Evolutionary conservation across 2,888 invertebrate species (phyloP), one percentile per base, ranked within the genome.

Genomic region (Tillus elongatus): DNA sequence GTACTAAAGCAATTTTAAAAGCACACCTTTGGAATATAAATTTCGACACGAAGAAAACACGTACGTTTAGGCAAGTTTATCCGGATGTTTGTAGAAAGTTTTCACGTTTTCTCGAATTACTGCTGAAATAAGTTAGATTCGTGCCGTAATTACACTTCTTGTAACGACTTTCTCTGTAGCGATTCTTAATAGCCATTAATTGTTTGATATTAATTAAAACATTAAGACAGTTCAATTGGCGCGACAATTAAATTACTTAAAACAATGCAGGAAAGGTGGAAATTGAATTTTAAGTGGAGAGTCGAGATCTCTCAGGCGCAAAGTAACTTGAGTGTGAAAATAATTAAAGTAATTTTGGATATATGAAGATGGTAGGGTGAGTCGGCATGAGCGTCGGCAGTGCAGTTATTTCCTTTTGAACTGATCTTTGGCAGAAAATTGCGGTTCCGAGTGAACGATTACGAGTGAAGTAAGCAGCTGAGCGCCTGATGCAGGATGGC

Each of bases 31-130:
- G 39, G 57, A 56, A 56, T 56, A 56, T 56, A 57, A 57, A 57
- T 58, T 51, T 47, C 41, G 46, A 42, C 39, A 39, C 45, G 47
- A 44, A 49, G 51, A 51, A 52, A 55, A 53, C 56, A 57, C 56
- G 54, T 53, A 54, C 52, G 47, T 51, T 47, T 44, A 44, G 43
- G 48, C 49, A 46, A 53, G 55, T 56, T 56, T 56, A 54, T 54
- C 54, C 57, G 56, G 56, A 55, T 57, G 56, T 56, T 58, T 55
- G 56, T 46, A 41, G 55, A 57, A 59, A 58, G 53, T 59, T 59
- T 58, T 45, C 55, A 48, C 57, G 55, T 56, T 56, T 55, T 51
- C 54, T 39, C 49, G 50, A 57, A 54, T 58, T 58, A 57, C 58
- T 47, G 47, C 56, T 46, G 56, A 53, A 57, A 58, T 58, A 59